These are phyloP conservation scores for Chaetops frenatus DNA, from an alignment of 2,113 vertebrate genomes.

Conservation along the genomic window DNA sequence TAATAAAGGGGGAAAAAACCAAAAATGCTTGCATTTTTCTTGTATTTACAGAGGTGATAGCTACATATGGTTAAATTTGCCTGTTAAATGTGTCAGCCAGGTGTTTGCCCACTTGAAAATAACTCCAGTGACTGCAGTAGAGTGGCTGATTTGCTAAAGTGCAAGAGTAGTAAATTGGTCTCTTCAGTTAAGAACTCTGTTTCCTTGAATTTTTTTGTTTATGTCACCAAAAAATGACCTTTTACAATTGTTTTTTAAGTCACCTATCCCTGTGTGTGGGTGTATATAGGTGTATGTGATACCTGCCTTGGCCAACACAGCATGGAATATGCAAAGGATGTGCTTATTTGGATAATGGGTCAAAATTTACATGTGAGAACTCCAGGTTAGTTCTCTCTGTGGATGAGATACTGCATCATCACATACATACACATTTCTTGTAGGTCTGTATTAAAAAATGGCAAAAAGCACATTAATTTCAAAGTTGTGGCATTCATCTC, in stretches of 20 bases:
- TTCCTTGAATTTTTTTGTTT: conserved; percentile 19
- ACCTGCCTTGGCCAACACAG: neutral
- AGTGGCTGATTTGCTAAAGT: neutral
- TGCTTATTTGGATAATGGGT: neutral
- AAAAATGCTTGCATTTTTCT: neutral
- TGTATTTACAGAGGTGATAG: neutral
- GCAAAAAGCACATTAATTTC: neutral
- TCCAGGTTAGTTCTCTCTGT: neutral
- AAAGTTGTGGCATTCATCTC: neutral
- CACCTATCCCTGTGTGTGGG: neutral
- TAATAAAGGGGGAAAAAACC: neutral
- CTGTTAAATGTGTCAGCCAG: neutral
- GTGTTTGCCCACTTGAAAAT: conserved; percentile 19
- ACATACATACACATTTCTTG: neutral
- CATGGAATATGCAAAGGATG: neutral
- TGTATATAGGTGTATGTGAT: no score
- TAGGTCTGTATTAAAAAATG: neutral
- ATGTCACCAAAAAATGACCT: neutral
- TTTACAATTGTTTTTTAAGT: neutral
- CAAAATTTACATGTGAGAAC: neutral
- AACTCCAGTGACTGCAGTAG: neutral
- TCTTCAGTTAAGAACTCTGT: neutral
- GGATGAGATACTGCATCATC: neutral
- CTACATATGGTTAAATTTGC: neutral
- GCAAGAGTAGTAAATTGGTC: neutral